Evolutionary conservation across 2,888 invertebrate genomes (phyloP).

Genomic region (Beris chalybata): DNA sequence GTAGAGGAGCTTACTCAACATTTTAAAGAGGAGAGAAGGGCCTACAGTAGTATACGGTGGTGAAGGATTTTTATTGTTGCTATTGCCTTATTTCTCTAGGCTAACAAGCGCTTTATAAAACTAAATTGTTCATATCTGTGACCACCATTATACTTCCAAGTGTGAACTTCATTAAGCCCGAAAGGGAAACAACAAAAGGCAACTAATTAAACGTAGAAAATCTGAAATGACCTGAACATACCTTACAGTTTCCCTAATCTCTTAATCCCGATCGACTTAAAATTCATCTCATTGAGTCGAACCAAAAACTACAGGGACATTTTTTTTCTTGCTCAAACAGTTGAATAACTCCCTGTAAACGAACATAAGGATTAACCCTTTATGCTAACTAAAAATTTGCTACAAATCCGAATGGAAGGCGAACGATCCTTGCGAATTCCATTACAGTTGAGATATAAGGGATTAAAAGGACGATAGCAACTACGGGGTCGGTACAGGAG

Average conservation of each 20-base stretch:
- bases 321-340: constrained; percentile 1
- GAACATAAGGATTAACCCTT: constrained; percentile 25
- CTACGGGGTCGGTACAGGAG: too few relatives aligned
- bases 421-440: neutral
- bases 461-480: constrained; percentile 1
- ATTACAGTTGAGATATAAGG: constrained; percentile 5
- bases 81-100: too few relatives aligned
- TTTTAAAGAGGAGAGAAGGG: too few relatives aligned
- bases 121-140: too few relatives aligned
- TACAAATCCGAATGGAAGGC: constrained; percentile 1
- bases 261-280: constrained; percentile 12
- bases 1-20: too few relatives aligned
- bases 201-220: constrained; percentile 1
- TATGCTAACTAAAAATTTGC: constrained; percentile 2
- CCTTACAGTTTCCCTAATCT: constrained; percentile 2
- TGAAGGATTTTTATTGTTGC: too few relatives aligned
- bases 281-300: constrained; percentile 1
- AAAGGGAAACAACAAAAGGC: too few relatives aligned
- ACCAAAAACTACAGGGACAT: neutral
- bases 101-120: too few relatives aligned
- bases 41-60: too few relatives aligned
- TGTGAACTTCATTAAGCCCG: too few relatives aligned
- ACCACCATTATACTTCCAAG: too few relatives aligned
- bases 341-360: constrained; percentile 22
- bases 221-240: neutral